Evolutionary conservation across 2,888 invertebrate genomes (phyloP), one percentile per base, ranked within the genome.

Genomic region (Lydus trimaculatus): DNA sequence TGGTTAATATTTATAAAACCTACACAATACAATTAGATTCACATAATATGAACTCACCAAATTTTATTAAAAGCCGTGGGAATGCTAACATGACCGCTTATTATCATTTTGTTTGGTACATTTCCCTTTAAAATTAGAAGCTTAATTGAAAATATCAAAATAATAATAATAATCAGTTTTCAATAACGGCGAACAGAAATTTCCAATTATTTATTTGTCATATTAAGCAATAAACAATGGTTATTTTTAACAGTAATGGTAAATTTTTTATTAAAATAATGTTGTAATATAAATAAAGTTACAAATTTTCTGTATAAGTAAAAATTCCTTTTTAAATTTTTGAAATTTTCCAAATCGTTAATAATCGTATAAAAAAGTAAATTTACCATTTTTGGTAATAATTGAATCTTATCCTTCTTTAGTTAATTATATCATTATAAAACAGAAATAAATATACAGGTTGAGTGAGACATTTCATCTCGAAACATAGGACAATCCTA

Each of bases 381-480:
- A 36, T 11, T n/a, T 36, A 13, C 52, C 23, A 52, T 52, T 23
- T 52, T 23, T 52, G 25, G 52, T 11, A 11, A 13, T 52, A 23
- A 23, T 52, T 52, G 11, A 52, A 13, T 52, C 5, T 25, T 25
- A 25, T 23, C 52, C 52, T 52, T 52, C 2, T 52, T 25, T 6
- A 25, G 13, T 52, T 52, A 52, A 52, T 52, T 52, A 52, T 23
- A 52, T 52, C 25, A 23, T 52, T 52, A 52, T 52, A 52, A 52
- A 43, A 13, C 13, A 23, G 8, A 13, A 11, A 11, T 48, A 20
- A 2, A 48, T 23, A 2, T 13, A 52, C 20, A n/a, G n/a, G n/a
- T n/a, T n/a, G n/a, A n/a, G n/a, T n/a, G n/a, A n/a, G n/a, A n/a
- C n/a, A n/a, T n/a, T n/a, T n/a, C n/a, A n/a, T n/a, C n/a, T n/a